Conservation (phyloP, 1,140 invertebrate species). For the Drosophila ohnishii region DNA sequence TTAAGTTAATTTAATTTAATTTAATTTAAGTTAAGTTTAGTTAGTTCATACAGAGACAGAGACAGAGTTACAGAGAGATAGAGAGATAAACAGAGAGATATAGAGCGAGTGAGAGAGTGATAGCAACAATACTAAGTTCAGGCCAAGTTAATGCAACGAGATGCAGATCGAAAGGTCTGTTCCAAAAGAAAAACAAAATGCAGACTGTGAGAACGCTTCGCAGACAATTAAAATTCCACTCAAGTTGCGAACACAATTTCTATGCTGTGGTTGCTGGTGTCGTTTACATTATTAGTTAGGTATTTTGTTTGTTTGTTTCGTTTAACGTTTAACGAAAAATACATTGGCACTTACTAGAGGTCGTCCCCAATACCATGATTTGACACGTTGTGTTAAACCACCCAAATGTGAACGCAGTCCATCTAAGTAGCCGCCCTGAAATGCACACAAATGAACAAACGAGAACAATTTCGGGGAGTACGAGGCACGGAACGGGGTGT, state of each 20-base stretch:
- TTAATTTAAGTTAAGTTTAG: constrained; percentile 25
- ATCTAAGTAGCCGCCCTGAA: constrained; percentile 94
- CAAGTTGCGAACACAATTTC: constrained; percentile 68
- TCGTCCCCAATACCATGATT: constrained; percentile 97
- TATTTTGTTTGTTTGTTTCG: constrained; percentile 45
- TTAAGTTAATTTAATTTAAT: constrained; percentile 45
- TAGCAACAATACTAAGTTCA: constrained; percentile 73
- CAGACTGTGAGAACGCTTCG: constrained; percentile 48
- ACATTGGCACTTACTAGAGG: constrained; percentile 92
- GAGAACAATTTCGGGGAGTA: constrained; percentile 77
- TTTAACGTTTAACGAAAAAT: constrained; percentile 75
- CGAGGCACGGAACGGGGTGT: constrained; percentile 34
- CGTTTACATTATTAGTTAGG: constrained; percentile 48
- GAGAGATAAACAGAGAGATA: constrained; percentile 40
- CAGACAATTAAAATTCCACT: constrained; percentile 57
- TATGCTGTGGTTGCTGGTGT: constrained; percentile 66
- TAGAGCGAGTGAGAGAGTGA: constrained; percentile 58
- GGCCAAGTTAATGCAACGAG: constrained; percentile 61
- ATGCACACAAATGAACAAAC: constrained; percentile 82
- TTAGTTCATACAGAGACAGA: constrained; percentile 50
- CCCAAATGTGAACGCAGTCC: constrained; percentile 94
- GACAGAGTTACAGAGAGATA: constrained; percentile 54
- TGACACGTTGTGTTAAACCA: constrained; percentile 96
- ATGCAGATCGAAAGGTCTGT: constrained; percentile 46
- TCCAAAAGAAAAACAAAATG: constrained; percentile 52